Conservation (phyloP, 1,140 invertebrate species). For the Schlechtendalia chinensis region DNA sequence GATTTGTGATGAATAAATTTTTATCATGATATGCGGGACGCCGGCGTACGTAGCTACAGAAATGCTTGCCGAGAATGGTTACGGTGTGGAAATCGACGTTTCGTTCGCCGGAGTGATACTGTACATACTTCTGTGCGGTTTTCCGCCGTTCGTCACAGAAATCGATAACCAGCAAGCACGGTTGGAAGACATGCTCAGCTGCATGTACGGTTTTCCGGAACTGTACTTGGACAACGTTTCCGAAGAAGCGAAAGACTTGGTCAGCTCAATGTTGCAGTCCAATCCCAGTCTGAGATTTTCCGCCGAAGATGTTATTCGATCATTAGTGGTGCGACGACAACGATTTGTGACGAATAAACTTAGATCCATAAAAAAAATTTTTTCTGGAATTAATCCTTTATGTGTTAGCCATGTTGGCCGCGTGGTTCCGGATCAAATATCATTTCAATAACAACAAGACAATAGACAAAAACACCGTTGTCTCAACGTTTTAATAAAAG, state of each 20-base stretch:
- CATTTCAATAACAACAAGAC: too few relatives aligned
- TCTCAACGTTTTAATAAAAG: too few relatives aligned
- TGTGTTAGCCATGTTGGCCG: too few relatives aligned
- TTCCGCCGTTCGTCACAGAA: slow-evolving; percentile 88
- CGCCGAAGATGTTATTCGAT: slow-evolving; percentile 88
- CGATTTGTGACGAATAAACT: slow-evolving; percentile 30
- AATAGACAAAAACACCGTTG: too few relatives aligned
- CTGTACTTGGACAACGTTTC: too few relatives aligned
- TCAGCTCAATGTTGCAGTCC: slow-evolving; percentile 86
- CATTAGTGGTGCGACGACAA: slow-evolving; percentile 79
- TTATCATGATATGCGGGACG: slow-evolving; percentile 65
- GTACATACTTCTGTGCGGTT: too few relatives aligned
- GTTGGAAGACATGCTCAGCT: slow-evolving; percentile 90
- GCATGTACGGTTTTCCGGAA: too few relatives aligned
- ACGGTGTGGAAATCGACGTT: slow-evolving; percentile 94
- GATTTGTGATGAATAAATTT: slow-evolving; percentile 35
- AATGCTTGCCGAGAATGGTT: slow-evolving; percentile 93
- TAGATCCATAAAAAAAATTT: neutral
- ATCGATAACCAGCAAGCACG: slow-evolving; percentile 92
- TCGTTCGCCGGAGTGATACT: slow-evolving; percentile 97
- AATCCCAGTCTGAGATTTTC: slow-evolving; percentile 84
- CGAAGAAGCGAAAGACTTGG: slow-evolving; percentile 81
- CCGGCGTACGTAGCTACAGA: slow-evolving; percentile 98
- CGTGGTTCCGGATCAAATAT: too few relatives aligned
- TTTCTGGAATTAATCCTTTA: slow-evolving; percentile 25